phyloP scores from a whole-genome alignment of 2,888 invertebrate genomes.

The Thereva unica region DNA sequence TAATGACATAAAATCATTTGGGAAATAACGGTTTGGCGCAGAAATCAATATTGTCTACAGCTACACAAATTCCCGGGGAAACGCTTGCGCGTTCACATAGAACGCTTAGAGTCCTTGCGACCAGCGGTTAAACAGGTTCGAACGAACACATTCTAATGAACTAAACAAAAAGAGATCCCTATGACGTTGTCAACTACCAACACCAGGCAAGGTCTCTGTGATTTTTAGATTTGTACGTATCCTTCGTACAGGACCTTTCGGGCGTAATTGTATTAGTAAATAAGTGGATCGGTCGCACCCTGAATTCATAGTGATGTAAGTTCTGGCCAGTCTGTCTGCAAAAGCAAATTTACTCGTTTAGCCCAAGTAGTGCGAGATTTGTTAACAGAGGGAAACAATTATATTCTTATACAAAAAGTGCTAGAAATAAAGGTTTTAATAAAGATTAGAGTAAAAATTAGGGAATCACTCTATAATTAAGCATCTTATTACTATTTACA shows the following conservation, averaged over 20 bases:
- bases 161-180: constrained; percentile 30
- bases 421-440: constrained; percentile 8
- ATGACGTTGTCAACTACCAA: constrained; percentile 30
- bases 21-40: constrained; percentile 32
- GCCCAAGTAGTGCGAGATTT: constrained; percentile 40
- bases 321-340: constrained; percentile 55
- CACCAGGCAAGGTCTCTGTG: background rate
- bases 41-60: constrained; percentile 33
- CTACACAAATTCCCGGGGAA: constrained; percentile 56
- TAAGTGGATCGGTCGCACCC: constrained; percentile 50
- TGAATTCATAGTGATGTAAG: constrained; percentile 56
- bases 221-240: no score
- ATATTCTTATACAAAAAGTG: constrained; percentile 11
- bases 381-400: constrained; percentile 26
- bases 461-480: background rate
- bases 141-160: constrained; percentile 19
- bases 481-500: no score
- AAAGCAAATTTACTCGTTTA: constrained; percentile 50
- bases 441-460: constrained; percentile 1
- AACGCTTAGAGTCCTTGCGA: constrained; percentile 23
- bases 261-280: constrained; percentile 20
- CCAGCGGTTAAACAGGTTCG: constrained; percentile 10
- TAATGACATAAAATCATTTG: constrained; percentile 35
- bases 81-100: constrained; percentile 53
- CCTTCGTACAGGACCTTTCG: background rate